phyloP scores from a whole-genome alignment of 1,140 invertebrate species.

The Ceratosolen solmsi region DNA sequence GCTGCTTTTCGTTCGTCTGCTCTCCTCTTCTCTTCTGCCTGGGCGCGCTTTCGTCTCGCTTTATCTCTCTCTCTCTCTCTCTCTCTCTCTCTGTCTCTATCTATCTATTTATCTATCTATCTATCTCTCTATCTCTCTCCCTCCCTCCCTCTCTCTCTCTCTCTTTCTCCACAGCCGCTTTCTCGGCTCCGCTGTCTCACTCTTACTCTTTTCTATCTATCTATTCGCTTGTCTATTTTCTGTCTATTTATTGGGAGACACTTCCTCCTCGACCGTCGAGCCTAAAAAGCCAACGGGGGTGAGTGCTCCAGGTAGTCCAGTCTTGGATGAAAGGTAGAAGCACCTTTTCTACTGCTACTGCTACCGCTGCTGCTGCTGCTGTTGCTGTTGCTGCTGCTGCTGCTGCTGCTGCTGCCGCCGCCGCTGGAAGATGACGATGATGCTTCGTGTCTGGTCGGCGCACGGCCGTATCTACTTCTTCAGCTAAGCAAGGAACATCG shows the following conservation, averaged over 20 bases:
- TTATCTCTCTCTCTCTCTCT: background rate
- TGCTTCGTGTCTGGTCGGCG: background rate
- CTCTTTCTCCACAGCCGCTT: background rate
- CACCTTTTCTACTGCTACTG: background rate
- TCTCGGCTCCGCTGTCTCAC: background rate
- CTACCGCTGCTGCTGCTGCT: background rate
- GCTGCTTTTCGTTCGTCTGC: constrained; percentile 45
- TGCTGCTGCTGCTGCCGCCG: background rate
- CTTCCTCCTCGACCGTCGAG: background rate
- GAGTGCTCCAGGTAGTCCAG: background rate
- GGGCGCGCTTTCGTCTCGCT: background rate
- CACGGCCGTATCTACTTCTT: constrained; percentile 8
- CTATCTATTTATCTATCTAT: constrained; percentile 7
- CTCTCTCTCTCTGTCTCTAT: background rate
- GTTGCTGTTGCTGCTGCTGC: background rate
- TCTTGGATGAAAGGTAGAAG: background rate
- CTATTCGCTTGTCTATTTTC: background rate
- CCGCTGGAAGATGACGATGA: background rate
- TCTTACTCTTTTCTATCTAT: constrained; percentile 11
- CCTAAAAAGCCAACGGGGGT: background rate
- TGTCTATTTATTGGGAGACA: background rate
- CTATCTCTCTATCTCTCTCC: background rate
- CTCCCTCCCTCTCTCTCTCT: background rate
- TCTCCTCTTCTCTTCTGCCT: constrained; percentile 27
- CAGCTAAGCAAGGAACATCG: background rate